A percentile compares a stretch with the other conserved stretches of the same genome.
phyloP scores from a whole-genome alignment of 2,888 invertebrate species.

The Loripinus fragilis region DNA sequence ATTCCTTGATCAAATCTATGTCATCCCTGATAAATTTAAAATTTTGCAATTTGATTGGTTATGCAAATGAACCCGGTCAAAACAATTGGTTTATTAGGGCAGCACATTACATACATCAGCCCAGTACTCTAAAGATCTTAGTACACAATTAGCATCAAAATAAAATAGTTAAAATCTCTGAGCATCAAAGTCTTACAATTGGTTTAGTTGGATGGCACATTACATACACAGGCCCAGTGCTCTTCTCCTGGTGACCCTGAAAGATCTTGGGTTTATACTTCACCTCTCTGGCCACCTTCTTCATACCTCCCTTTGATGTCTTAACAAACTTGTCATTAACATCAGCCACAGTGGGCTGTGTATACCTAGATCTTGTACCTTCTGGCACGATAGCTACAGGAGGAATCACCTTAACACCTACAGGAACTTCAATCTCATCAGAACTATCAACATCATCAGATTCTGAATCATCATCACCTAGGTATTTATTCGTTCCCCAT shows the following conservation, averaged over 20 bases:
- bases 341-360: neutral
- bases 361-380: neutral
- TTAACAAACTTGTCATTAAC: neutral
- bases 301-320: neutral
- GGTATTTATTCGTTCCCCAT: neutral
- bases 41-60: too few species aligned
- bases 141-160: too few species aligned
- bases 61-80: too few species aligned
- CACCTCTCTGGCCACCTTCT: neutral
- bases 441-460: neutral
- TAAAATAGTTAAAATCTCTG: too few species aligned
- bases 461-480: neutral
- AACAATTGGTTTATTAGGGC: too few species aligned
- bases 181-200: neutral
- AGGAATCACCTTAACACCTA: neutral
- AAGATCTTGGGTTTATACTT: constrained; percentile 6
- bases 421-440: neutral
- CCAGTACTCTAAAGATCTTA: too few species aligned
- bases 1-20: too few species aligned
- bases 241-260: constrained; percentile 2
- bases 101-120: too few species aligned
- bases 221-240: neutral
- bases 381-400: neutral
- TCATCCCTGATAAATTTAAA: too few species aligned
- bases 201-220: constrained; percentile 15